Evolutionary conservation across 2,888 invertebrate genomes (phyloP), one percentile per base, ranked within the genome.

Genomic region (Polydrusus cervinus): DNA sequence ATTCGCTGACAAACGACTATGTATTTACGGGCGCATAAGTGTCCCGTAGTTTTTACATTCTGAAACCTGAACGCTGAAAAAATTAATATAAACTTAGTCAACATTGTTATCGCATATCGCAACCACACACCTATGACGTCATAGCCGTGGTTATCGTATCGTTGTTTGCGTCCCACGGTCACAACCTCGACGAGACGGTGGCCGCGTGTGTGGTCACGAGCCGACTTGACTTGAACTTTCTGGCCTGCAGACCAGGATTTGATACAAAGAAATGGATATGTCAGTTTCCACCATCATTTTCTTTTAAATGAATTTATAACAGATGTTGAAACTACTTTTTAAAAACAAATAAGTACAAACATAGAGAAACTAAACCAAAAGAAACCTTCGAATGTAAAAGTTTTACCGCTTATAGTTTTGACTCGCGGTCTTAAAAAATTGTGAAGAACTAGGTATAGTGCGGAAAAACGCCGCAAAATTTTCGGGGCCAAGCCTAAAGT

Each of bases 161-260:
- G 62, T 71, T 65, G 57, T 65, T 71, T 65, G 38, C 73, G 68
- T 47, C 74, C 74, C 69, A 74, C 74, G 73, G 40, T 43, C 53
- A 61, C 71, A 53, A 53, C 53, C 53, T 53, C 53, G 65, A 66
- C 72, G 38, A 55, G 61, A 66, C 66, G 57, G 62, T 49, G 69
- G 68, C 68, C 74, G 74, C 65, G 74, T 74, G 74, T 74, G 74
- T 74, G 74, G 74, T 74, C 74, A 74, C 74, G 74, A 74, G 74
- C 69, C 74, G 45, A 43, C 40, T 53, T 49, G 18, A 61, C 43
- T 45, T 53, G 18, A 51, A 5, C 30, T 55, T 43, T n/a, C 53
- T 66, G 40, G 66, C 66, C 40, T 53, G 51, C 70, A 47, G 49
- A 55, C 72, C 69, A 69, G 47, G 34, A 61, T 49, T 62, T 62